phyloP scores from a whole-genome alignment of 1,140 invertebrate genomes.

The Octopus sinensis region DNA sequence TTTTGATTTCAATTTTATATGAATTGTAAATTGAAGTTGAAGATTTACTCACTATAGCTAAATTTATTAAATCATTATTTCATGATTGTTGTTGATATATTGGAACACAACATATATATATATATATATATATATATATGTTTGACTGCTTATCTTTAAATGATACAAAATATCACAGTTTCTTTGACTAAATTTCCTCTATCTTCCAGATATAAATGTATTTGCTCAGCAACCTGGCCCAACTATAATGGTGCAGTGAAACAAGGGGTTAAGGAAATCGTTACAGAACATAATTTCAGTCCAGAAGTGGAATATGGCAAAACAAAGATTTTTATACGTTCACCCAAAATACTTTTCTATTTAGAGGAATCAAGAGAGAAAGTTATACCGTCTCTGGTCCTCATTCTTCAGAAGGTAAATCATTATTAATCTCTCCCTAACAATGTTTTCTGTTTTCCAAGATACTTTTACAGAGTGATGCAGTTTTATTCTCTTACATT shows the following conservation, averaged over 20 bases:
- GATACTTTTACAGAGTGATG: too few species aligned
- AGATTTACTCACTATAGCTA: too few species aligned
- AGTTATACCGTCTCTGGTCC: conserved; percentile 83
- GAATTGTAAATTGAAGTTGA: too few species aligned
- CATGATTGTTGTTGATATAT: too few species aligned
- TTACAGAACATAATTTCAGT: conserved; percentile 74
- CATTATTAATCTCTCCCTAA: neutral
- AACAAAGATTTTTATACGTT: conserved; percentile 91
- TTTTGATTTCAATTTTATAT: too few species aligned
- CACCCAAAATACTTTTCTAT: conserved; percentile 82
- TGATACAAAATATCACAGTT: neutral
- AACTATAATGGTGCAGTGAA: conserved; percentile 77
- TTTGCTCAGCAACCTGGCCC: conserved; percentile 90
- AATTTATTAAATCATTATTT: too few species aligned
- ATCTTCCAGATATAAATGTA: conserved; percentile 86
- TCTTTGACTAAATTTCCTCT: conserved; percentile 14
- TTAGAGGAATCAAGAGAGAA: conserved; percentile 73
- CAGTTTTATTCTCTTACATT: too few species aligned
- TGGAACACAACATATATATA: too few species aligned
- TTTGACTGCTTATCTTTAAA: too few species aligned
- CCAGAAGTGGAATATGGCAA: conserved; percentile 89
- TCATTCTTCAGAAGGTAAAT: conserved; percentile 84
- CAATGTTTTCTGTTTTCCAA: too few species aligned
- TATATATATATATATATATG: too few species aligned
- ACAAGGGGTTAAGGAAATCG: conserved; percentile 79